A percentile compares a stretch with the other conserved stretches of the same genome.
These are phyloP conservation scores for Hippocampus mohnikei DNA, from an alignment of 2,113 vertebrate species.

Conservation along the genomic window DNA sequence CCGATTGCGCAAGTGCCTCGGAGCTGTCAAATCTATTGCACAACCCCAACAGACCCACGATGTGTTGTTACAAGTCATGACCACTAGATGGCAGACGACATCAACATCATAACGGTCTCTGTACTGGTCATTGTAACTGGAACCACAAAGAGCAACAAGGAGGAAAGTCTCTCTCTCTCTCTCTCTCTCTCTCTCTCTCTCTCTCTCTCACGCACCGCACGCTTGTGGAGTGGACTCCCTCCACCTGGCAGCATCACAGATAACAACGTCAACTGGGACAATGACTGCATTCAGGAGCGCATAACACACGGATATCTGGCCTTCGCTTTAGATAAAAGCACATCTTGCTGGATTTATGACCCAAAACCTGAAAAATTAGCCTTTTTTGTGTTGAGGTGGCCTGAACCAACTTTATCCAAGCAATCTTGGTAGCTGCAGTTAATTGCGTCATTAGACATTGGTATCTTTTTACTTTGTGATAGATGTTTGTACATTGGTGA, in stretches of 20 bases:
- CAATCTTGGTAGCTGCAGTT: constrained; percentile 9
- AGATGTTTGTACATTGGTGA: no score
- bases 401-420: constrained; percentile 23
- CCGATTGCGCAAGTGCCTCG: no score
- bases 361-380: background rate
- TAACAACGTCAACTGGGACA: constrained; percentile 42
- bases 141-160: constrained; percentile 10
- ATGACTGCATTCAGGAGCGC: constrained; percentile 42
- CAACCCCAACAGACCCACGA: background rate
- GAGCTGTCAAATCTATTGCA: background rate
- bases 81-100: constrained; percentile 51
- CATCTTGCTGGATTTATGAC: background rate
- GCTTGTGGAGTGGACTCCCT: constrained; percentile 15
- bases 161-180: background rate
- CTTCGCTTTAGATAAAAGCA: background rate
- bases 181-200: no score
- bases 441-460: no score
- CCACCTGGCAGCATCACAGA: constrained; percentile 27
- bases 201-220: no score
- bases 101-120: constrained; percentile 8
- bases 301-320: constrained; percentile 35
- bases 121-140: background rate
- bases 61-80: background rate
- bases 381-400: constrained; percentile 2
- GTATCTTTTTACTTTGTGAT: no score